phyloP scores from a whole-genome alignment of 2,797 vertebrate species.

The Bradypodion ventrale region DNA sequence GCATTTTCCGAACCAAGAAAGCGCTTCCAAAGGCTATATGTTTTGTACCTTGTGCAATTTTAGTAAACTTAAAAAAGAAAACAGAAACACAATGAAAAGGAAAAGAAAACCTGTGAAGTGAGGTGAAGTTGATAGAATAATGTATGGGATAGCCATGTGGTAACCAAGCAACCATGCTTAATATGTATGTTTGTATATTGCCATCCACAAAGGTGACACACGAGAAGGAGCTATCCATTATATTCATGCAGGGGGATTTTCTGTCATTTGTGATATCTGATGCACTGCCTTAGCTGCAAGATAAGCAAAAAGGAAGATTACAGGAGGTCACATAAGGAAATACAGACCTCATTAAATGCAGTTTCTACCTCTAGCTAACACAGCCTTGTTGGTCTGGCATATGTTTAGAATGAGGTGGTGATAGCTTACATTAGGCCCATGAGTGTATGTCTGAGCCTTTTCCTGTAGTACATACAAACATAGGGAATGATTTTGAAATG shows the following conservation, averaged over 20 bases:
- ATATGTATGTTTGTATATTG: not conserved
- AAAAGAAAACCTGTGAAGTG: not conserved
- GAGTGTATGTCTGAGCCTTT: not conserved
- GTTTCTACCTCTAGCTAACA: not conserved
- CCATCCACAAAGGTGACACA: constrained; percentile 13
- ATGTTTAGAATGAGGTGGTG: not conserved
- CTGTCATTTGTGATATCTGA: not conserved
- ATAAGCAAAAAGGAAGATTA: not conserved
- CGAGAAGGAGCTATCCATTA: constrained; percentile 22
- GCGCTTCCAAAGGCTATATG: constrained; percentile 26
- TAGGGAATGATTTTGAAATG: not conserved
- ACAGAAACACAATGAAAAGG: constrained; percentile 26
- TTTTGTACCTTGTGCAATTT: not conserved
- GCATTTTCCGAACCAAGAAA: not conserved
- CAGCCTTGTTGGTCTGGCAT: not conserved
- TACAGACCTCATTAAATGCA: not conserved
- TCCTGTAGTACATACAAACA: not conserved
- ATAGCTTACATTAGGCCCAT: not conserved
- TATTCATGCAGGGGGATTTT: constrained; percentile 31
- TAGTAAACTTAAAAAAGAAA: constrained; percentile 3
- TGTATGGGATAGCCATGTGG: not conserved
- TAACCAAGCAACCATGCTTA: constrained; percentile 24
- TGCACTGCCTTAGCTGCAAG: not conserved
- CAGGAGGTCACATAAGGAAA: not conserved
- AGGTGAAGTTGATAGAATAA: constrained; percentile 8